Evolutionary conservation across 2,797 vertebrate genomes (phyloP), one percentile per base, ranked within the genome.

Genomic region (Helostoma temminkii): DNA sequence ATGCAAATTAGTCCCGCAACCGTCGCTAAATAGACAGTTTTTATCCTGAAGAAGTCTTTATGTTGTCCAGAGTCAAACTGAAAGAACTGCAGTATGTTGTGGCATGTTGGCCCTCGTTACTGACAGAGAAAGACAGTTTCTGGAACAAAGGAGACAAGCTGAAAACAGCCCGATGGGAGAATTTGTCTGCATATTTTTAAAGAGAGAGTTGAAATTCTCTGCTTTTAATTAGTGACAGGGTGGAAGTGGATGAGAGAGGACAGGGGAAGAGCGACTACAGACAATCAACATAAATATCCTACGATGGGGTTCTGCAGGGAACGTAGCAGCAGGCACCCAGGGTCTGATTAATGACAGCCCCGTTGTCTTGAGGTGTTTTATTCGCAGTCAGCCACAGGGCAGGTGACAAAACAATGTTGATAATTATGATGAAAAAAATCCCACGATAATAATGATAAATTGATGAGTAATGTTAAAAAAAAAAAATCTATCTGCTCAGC

Each of bases 271-370:
- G 68, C 24, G 9, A 74, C 71, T 50, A 66, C 61, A 87, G 78
- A 88, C 83, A 88, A 85, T 88, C 83, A 90, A 90, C 82, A 89
- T 85, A 90, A 89, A 88, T 89, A 91, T 87, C 56, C 76, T 61
- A 57, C 74, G 71, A 80, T 41, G 26, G 69, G 59, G 61, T 87
- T 37, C 79, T 80, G 78, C 86, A 71, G 84, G 83, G 81, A 86
- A 65, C 1, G 37, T 41, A 69, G 74, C 79, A 81, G 71, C 76
- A 72, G 65, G 80, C 78, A 54, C 79, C 71, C 24, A 60, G 30
- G 53, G 71, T 72, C 76, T 92, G 93, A 93, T 92, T 91, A 83
- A 92, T 91, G 91, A 85, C 87, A 71, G 75, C 77, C 75, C 78
- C 60, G 85, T 66, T 85, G 83, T 81, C 80, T 78, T 71, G 82